Conservation (phyloP, 1,140 invertebrate species). For the Drosophila ercepeae region DNA sequence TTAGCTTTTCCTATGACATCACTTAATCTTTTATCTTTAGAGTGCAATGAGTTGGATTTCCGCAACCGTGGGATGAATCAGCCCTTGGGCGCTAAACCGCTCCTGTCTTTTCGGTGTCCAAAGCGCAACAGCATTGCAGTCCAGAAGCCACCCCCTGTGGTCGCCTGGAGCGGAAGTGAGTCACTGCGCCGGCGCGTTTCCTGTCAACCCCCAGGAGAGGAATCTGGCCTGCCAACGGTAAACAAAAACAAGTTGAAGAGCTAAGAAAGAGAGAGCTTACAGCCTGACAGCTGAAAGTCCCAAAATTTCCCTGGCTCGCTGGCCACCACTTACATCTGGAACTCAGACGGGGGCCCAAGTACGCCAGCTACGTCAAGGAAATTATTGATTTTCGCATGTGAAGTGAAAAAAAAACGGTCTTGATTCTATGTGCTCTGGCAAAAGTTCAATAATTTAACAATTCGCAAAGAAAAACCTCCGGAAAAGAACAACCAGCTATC, state of each 20-base stretch:
- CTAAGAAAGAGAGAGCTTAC: slow-evolving; percentile 35
- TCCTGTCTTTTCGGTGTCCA: slow-evolving; percentile 21
- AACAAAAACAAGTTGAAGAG: slow-evolving; percentile 75
- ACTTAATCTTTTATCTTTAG: too few species aligned
- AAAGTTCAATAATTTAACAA: background rate
- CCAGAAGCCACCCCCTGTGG: slow-evolving; percentile 31
- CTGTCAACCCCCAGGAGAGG: slow-evolving; percentile 51
- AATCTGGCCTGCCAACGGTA: slow-evolving; percentile 42
- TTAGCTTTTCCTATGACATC: too few species aligned
- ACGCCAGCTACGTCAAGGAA: slow-evolving; percentile 66
- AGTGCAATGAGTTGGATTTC: background rate
- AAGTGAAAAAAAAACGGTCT: slow-evolving; percentile 72
- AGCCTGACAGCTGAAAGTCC: slow-evolving; percentile 51
- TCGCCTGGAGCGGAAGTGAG: slow-evolving; percentile 12
- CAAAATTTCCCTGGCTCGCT: slow-evolving; percentile 52
- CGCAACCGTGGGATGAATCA: too few species aligned
- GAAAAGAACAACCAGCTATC: background rate
- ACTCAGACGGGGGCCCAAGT: slow-evolving; percentile 54
- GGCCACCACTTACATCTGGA: slow-evolving; percentile 58
- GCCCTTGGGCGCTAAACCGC: slow-evolving; percentile 14
- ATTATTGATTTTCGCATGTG: slow-evolving; percentile 77
- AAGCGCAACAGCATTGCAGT: slow-evolving; percentile 64
- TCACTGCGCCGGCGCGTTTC: slow-evolving; percentile 53
- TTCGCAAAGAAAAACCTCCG: background rate
- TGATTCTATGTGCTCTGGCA: background rate